phyloP scores from a whole-genome alignment of 2,113 vertebrate species.

The Microcebus jonahi region DNA sequence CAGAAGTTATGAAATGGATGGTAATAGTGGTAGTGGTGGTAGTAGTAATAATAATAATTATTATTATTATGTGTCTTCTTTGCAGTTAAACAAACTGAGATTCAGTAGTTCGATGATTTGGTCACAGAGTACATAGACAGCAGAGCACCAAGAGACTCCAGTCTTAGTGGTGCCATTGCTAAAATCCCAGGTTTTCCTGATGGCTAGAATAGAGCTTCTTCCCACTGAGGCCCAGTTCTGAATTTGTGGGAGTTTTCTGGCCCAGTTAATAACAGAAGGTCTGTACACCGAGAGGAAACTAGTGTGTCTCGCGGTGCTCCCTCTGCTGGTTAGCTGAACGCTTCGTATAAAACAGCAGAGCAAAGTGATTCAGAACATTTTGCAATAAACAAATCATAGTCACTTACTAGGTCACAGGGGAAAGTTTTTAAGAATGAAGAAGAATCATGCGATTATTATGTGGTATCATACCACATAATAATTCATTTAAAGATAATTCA shows the following conservation, averaged over 20 bases:
- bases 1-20: neutral
- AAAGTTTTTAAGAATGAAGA: constrained; percentile 9
- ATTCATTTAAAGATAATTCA: constrained; percentile 35
- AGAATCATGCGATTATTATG: neutral
- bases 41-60: neutral
- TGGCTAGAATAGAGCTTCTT: neutral
- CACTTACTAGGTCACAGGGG: neutral
- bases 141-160: neutral
- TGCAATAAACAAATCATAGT: neutral
- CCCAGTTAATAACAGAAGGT: neutral
- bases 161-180: neutral
- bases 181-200: neutral
- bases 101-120: neutral
- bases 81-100: neutral
- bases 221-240: neutral
- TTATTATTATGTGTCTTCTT: neutral
- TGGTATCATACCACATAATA: neutral
- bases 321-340: constrained; percentile 46
- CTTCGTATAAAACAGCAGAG: neutral
- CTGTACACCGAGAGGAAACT: neutral
- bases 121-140: neutral
- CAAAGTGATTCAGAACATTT: neutral
- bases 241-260: neutral
- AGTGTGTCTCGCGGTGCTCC: neutral
- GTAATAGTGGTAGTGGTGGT: neutral